These are phyloP conservation scores for Choreutis nemorana DNA, from an alignment of 2,888 invertebrate species.

Conservation along the genomic window DNA sequence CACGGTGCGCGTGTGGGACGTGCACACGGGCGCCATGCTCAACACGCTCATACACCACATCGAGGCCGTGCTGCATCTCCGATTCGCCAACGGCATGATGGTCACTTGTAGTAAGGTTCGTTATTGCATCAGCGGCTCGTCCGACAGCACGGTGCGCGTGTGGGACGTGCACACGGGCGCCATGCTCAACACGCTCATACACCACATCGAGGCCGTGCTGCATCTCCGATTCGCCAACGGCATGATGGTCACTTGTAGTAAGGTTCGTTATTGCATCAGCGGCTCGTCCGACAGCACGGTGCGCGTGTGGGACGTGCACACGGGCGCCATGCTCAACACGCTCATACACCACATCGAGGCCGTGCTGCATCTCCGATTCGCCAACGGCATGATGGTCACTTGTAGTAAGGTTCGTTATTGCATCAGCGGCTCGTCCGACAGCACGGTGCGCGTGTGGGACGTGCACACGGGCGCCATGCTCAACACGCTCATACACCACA, in stretches of 20 bases:
- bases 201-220: conserved; percentile 99
- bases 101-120: conserved; percentile 99
- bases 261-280: conserved; percentile 98
- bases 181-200: conserved; percentile 98
- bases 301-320: conserved; percentile 96
- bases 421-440: conserved; percentile 98
- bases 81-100: conserved; percentile 99
- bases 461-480: conserved; percentile 96
- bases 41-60: conserved; percentile 99
- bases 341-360: conserved; percentile 99
- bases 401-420: conserved; percentile 99
- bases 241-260: conserved; percentile 99
- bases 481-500: conserved; percentile 98
- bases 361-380: conserved; percentile 96
- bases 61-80: conserved; percentile 97
- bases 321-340: conserved; percentile 97
- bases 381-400: conserved; percentile 99
- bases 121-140: conserved; percentile 98
- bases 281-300: conserved; percentile 99
- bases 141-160: conserved; percentile 97
- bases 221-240: conserved; percentile 98
- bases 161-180: conserved; percentile 97
- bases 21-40: conserved; percentile 93
- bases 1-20: conserved; percentile 99
- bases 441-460: conserved; percentile 99